Conservation (phyloP, 2,888 invertebrate species). For the Synergus umbraculus region DNA sequence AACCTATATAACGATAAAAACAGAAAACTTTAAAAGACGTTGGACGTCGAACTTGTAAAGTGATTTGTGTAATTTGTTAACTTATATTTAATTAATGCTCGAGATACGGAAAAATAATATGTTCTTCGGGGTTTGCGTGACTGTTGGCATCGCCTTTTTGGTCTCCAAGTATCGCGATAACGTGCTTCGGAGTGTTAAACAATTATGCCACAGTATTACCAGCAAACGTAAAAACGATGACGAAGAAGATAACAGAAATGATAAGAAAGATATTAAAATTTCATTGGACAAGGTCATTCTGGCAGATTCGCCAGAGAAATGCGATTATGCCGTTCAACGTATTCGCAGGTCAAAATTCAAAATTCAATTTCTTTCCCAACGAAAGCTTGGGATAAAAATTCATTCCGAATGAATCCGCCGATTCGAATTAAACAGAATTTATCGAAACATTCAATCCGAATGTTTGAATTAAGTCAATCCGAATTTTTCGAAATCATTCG, state of each 20-base stretch:
- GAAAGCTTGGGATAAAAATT: too few species aligned
- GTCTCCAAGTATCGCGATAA: slow-evolving; percentile 74
- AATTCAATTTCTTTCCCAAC: background rate
- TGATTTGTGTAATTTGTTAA: slow-evolving; percentile 11
- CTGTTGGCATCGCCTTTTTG: slow-evolving; percentile 72
- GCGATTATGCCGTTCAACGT: slow-evolving; percentile 74
- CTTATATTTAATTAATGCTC: slow-evolving; percentile 25
- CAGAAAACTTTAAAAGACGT: background rate
- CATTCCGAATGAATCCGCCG: too few species aligned
- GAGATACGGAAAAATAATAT: slow-evolving; percentile 62
- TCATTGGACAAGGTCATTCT: slow-evolving; percentile 70
- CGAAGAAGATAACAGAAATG: slow-evolving; percentile 49
- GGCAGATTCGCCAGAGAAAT: slow-evolving; percentile 73
- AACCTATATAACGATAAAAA: background rate
- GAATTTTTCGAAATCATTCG: too few species aligned
- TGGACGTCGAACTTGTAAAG: background rate
- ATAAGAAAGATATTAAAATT: slow-evolving; percentile 58
- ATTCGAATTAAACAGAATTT: too few species aligned
- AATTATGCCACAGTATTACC: slow-evolving; percentile 67
- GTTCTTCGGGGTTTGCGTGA: slow-evolving; percentile 71
- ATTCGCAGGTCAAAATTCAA: slow-evolving; percentile 69
- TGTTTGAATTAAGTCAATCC: too few species aligned
- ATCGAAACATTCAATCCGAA: too few species aligned
- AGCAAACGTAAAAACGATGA: slow-evolving; percentile 42
- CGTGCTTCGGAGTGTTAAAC: slow-evolving; percentile 70